Evolutionary conservation across 2,113 vertebrate species (phyloP), one percentile per base, ranked within the genome.

Genomic region (Vulpes lagopus): DNA sequence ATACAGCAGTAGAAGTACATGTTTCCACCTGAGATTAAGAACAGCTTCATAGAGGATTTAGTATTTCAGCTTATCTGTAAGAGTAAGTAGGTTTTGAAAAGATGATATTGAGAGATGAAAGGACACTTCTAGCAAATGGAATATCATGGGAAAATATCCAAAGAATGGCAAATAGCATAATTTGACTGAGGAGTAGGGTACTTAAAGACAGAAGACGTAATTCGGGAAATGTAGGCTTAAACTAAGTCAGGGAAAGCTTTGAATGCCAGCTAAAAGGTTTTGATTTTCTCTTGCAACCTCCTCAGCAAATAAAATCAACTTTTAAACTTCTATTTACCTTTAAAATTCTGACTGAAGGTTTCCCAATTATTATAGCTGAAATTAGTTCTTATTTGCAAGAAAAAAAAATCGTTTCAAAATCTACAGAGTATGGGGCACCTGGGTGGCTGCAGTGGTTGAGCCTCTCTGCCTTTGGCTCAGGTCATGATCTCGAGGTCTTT

Each of bases 291-390:
- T 86, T 94, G 76, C 30, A 79, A 81, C 95, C 3, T 86, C 38
- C 84, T 30, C 62, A 71, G 38, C 30, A 96, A 92, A 92, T 95
- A 80, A 65, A 95, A 89, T 76, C 86, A 88, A 86, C 49, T 81
- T 67, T 49, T 35, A 87, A 80, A 82, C 85, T 85, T 38, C 43
- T 57, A 64, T 51, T 95, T 55, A 43, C 35, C 86, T 93, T 43
- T 91, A 88, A 80, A 84, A 96, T 64, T 78, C 62, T 53, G 71
- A 73, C 19, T 25, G 43, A 83, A 86, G 10, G 89, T 22, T 81
- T 88, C 6, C 8, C 35, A 51, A 22, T 43, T 96, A 51, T 84
- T 94, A 16, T 30, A 30, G 17, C 32, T 91, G 6, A 83, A 83
- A 59, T 22, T 92, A 78, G 76, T 53, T 43, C 11, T 82, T 64